Evolutionary conservation across 2,113 vertebrate genomes (phyloP), one percentile per base, ranked within the genome.

Genomic region (Vanacampus margaritifer): DNA sequence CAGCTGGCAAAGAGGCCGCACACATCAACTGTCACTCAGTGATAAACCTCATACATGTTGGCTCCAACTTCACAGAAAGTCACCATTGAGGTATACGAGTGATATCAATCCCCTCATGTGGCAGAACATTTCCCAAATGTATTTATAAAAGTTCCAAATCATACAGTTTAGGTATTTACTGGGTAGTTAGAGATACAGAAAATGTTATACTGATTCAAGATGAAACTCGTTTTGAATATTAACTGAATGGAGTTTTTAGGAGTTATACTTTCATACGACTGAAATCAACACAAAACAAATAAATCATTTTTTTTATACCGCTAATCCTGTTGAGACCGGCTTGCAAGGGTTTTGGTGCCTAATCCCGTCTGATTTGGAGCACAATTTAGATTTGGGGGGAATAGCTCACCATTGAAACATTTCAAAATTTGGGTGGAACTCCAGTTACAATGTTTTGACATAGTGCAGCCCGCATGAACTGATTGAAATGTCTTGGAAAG

Each of bases 401-500:
- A 69, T 51, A 1, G 24, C n/a, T 65, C 10, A 63, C 6, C 32
- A 39, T 45, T 0, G 23, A n/a, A 54, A 5, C 21, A 12, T 41
- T 12, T 41, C 3, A 10, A 51, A 23, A 54, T 5, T 54, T 54
- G 51, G 51, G 11, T 54, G 24, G 23, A 14, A 4, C 51, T 13
- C 9, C 12, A 23, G 10, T 53, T 53, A 53, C 23, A 5, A 11
- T 54, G 51, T 54, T 54, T 11, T 26, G 23, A 26, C 23, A 51
- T 51, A 10, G 48, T 9, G 7, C 48, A 23, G 19, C 7, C 28
- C 21, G 8, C 32, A 60, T n/a, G 26, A 16, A 41, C 35, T 24
- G 59, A 62, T 60, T 60, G 36, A 60, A 36, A 62, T 41, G 59
- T 62, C 39, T 36, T 23, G 59, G 59, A 45, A 26, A 17, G 61